These are phyloP conservation scores for Loxodonta africana DNA, from an alignment of 2,113 vertebrate species.

Conservation along the genomic window DNA sequence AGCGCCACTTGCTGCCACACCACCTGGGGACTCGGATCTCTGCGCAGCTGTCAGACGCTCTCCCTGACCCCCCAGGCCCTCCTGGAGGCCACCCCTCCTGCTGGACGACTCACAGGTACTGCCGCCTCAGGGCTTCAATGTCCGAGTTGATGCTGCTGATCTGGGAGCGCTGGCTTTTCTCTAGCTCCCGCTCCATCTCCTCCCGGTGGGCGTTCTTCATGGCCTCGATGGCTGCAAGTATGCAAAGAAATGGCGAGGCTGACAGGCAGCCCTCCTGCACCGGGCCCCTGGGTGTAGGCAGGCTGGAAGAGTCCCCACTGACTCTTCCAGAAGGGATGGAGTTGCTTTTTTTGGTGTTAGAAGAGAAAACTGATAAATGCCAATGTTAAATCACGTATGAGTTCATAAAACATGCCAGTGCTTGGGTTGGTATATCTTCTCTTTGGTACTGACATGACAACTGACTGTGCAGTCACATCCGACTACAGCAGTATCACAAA, in stretches of 20 bases:
- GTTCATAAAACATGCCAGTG: neutral
- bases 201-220: slow-evolving; percentile 99
- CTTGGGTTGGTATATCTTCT: neutral
- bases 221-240: slow-evolving; percentile 95
- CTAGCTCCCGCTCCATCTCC: slow-evolving; percentile 93
- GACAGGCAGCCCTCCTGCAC: neutral
- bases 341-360: neutral
- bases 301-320: neutral
- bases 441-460: neutral
- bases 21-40: neutral
- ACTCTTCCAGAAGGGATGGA: too few relatives aligned
- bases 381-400: neutral
- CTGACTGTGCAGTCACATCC: neutral
- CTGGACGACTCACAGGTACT: slow-evolving; percentile 92
- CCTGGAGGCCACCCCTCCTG: accelerated
- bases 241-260: neutral
- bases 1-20: neutral
- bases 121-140: slow-evolving; percentile 94
- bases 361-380: neutral
- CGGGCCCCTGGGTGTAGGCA: neutral
- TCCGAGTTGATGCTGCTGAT: slow-evolving; percentile 96
- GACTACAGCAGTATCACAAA: neutral
- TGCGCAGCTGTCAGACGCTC: neutral
- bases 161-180: slow-evolving; percentile 96
- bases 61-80: too few relatives aligned